Percentiles rank a stretch among this genome's conserved stretches.
These are phyloP conservation scores for Sebastes kiyomatsui DNA, from an alignment of 2,797 vertebrate species.

Conservation along the genomic window DNA sequence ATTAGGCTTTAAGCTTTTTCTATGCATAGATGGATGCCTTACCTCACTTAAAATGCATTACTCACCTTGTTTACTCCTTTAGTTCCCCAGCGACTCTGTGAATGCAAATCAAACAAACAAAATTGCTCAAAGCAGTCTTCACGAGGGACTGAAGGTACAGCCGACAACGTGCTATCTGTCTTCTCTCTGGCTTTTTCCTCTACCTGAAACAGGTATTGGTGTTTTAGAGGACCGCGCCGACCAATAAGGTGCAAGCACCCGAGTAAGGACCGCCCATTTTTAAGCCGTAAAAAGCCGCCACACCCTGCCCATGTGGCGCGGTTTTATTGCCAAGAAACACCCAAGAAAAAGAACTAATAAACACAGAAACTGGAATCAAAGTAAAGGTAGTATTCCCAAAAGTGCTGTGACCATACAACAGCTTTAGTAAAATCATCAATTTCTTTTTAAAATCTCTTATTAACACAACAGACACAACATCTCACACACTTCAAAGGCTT, in stretches of 20 bases:
- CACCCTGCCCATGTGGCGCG: slow-evolving; percentile 73
- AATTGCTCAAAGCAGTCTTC: slow-evolving; percentile 16
- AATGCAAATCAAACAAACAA: slow-evolving; percentile 16
- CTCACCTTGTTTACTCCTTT: slow-evolving; percentile 69
- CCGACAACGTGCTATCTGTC: slow-evolving; percentile 50
- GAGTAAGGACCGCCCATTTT: slow-evolving; percentile 70
- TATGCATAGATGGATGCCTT: slow-evolving; percentile 12
- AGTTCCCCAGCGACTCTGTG: slow-evolving; percentile 43
- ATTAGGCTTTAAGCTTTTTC: neutral
- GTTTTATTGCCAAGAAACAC: slow-evolving; percentile 11
- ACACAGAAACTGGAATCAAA: neutral
- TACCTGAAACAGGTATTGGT: slow-evolving; percentile 82
- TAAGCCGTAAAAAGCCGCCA: slow-evolving; percentile 64
- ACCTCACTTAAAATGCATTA: slow-evolving; percentile 51
- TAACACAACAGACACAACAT: slow-evolving; percentile 21
- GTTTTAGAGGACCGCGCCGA: slow-evolving; percentile 76
- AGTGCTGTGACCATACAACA: neutral
- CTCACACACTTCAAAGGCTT: slow-evolving; percentile 32
- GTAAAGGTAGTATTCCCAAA: slow-evolving; percentile 12
- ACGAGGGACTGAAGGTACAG: neutral
- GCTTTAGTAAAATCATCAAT: slow-evolving; percentile 3
- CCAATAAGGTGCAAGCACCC: slow-evolving; percentile 82
- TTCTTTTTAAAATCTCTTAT: neutral
- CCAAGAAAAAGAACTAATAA: neutral
- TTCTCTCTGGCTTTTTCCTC: slow-evolving; percentile 84